Percentiles rank a stretch among this genome's conserved stretches.
These are phyloP conservation scores for Agonum fuliginosum DNA, from an alignment of 2,888 invertebrate species.

Conservation along the genomic window DNA sequence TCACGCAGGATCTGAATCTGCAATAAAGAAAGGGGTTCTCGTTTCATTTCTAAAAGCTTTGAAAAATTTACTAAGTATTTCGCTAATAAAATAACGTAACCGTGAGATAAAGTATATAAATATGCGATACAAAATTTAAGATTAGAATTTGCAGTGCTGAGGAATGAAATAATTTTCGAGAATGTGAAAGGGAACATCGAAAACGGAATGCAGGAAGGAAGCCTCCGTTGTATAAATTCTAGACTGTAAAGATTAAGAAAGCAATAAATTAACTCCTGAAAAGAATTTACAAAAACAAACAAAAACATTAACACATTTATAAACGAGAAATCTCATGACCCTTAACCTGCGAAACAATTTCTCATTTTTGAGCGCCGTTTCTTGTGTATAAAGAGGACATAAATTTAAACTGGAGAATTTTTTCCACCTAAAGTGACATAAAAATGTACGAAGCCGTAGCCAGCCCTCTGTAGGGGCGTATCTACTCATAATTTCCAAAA, in stretches of 20 bases:
- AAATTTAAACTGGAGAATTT: slow-evolving; percentile 14
- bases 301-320: slow-evolving; percentile 44
- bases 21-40: no score
- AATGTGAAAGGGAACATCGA: not conserved
- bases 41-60: no score
- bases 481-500: no score
- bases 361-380: slow-evolving; percentile 14
- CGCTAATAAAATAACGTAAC: no score
- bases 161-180: not conserved
- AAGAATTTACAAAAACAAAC: slow-evolving; percentile 1
- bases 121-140: no score
- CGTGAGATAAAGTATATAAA: no score
- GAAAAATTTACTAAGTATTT: no score
- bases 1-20: no score
- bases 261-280: slow-evolving; percentile 16
- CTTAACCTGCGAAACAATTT: not conserved
- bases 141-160: no score
- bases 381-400: slow-evolving; percentile 9
- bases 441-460: not conserved
- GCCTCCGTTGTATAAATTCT: not conserved
- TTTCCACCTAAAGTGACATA: slow-evolving; percentile 2
- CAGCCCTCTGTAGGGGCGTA: not conserved
- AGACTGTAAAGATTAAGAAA: not conserved
- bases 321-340: slow-evolving; percentile 25
- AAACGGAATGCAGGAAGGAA: not conserved